phyloP scores from a whole-genome alignment of 2,888 invertebrate species.

The Esperia sulphurella region DNA sequence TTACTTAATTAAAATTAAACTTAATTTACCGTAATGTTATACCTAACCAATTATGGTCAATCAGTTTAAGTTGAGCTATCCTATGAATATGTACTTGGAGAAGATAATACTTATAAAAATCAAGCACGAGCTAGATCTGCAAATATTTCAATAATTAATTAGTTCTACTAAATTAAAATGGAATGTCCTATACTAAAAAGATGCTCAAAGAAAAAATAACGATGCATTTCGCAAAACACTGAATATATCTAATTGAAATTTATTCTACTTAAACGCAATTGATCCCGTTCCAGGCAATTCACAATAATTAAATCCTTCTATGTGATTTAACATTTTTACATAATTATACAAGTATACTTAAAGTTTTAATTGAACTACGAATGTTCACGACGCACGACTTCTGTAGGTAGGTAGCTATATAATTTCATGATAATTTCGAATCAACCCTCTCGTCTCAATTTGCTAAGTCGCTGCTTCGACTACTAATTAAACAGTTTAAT shows the following conservation, averaged over 20 bases:
- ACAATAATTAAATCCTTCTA: slow-evolving; percentile 27
- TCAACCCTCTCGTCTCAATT: slow-evolving; percentile 19
- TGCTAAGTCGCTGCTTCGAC: slow-evolving; percentile 24
- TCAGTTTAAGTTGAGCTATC: no score
- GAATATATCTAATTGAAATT: slow-evolving; percentile 12
- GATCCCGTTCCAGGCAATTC: slow-evolving; percentile 75
- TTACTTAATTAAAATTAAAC: no score
- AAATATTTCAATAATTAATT: background rate
- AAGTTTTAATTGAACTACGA: slow-evolving; percentile 12
- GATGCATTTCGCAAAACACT: slow-evolving; percentile 10
- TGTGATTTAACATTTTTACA: background rate
- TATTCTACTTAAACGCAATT: slow-evolving; percentile 72
- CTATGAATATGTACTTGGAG: background rate
- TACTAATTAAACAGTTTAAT: slow-evolving; percentile 58
- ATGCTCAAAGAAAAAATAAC: no score
- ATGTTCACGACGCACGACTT: background rate
- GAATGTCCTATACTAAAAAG: no score
- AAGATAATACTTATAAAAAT: slow-evolving; percentile 2
- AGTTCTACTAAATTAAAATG: no score
- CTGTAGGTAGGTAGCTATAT: background rate
- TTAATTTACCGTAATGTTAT: no score
- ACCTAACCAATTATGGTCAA: no score
- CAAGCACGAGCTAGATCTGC: slow-evolving; percentile 5
- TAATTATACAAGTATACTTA: slow-evolving; percentile 5
- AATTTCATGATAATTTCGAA: slow-evolving; percentile 6